Conservation (phyloP, 2,888 invertebrate species). For the Ametastegia equiseti region DNA sequence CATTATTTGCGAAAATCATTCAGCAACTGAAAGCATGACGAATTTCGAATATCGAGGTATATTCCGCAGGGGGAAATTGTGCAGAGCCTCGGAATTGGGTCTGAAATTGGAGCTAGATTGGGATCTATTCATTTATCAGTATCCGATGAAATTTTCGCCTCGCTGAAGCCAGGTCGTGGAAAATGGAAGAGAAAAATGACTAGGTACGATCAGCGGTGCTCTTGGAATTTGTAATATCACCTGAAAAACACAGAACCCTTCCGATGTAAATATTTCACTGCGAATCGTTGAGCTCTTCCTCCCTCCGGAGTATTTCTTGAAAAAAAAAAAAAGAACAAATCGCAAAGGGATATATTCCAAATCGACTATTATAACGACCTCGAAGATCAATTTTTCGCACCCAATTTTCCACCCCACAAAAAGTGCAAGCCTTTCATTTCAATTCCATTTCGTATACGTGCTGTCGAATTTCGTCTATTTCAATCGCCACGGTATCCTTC, state of each 20-base stretch:
- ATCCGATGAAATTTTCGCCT: conserved; percentile 15
- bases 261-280: conserved; percentile 11
- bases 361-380: not conserved
- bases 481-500: not conserved
- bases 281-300: not conserved
- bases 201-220: not conserved
- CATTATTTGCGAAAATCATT: not conserved
- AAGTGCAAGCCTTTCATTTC: too few species aligned
- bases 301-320: not conserved
- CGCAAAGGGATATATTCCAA: not conserved
- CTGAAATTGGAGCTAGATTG: not conserved
- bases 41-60: not conserved
- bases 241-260: conserved; percentile 7
- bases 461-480: not conserved
- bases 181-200: conserved; percentile 14
- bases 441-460: not conserved
- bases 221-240: conserved; percentile 23
- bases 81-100: not conserved
- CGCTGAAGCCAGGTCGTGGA: not conserved
- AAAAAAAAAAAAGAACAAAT: not conserved
- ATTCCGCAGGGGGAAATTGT: not conserved
- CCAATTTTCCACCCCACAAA: not conserved
- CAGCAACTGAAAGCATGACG: too few species aligned
- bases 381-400: not conserved
- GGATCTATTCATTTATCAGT: not conserved